Evolutionary conservation across 1,140 invertebrate species (phyloP).

Genomic region (Cotesia chilonis): DNA sequence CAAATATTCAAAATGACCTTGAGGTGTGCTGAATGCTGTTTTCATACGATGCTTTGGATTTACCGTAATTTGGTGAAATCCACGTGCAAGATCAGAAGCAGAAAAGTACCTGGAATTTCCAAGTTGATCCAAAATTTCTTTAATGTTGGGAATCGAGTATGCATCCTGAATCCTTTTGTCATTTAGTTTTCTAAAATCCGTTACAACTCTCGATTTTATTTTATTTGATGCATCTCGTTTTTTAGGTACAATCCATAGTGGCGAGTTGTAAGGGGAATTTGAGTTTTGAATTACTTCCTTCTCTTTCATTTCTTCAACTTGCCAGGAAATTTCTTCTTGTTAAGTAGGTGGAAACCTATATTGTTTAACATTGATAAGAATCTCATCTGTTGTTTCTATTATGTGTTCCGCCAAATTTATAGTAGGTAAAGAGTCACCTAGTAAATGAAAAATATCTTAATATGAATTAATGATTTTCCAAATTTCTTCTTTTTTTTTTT

Average conservation of each 20-base stretch:
- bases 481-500: slow-evolving; percentile 4
- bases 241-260: not conserved
- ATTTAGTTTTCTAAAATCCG: not conserved
- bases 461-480: slow-evolving; percentile 36
- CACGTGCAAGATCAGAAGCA: not conserved
- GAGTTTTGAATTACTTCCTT: slow-evolving; percentile 28
- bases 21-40: not conserved
- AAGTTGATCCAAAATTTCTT: slow-evolving; percentile 2
- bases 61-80: not conserved
- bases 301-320: slow-evolving; percentile 32
- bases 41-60: not conserved
- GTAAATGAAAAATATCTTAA: too few relatives aligned
- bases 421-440: slow-evolving; percentile 20
- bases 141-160: not conserved
- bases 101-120: not conserved
- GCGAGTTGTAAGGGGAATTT: slow-evolving; percentile 29
- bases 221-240: too few relatives aligned
- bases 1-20: slow-evolving; percentile 19
- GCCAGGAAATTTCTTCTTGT: slow-evolving; percentile 29
- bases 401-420: slow-evolving; percentile 21
- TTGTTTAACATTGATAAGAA: slow-evolving; percentile 30
- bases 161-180: not conserved
- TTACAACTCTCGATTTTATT: not conserved
- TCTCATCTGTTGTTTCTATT: slow-evolving; percentile 29
- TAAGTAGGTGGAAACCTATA: slow-evolving; percentile 28